Percentiles rank a stretch among this genome's conserved stretches.
These are phyloP conservation scores for Magallana nippona DNA, from an alignment of 2,888 invertebrate species.

Conservation along the genomic window DNA sequence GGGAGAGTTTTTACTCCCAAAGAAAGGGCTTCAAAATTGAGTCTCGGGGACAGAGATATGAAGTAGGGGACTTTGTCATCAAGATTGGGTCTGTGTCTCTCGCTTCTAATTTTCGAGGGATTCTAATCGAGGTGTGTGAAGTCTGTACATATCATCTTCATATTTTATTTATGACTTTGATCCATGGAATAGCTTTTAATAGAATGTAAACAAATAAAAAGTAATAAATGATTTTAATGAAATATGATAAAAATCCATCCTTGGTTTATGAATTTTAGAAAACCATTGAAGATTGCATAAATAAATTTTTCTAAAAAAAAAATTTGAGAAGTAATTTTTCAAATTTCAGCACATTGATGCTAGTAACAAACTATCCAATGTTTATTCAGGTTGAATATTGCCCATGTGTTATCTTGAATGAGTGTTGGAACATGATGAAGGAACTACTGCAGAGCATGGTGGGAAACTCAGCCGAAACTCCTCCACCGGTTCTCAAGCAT, in stretches of 20 bases:
- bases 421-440: slow-evolving; percentile 94
- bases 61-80: slow-evolving; percentile 91
- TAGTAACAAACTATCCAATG: too few species aligned
- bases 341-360: too few species aligned
- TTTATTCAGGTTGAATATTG: slow-evolving; percentile 89
- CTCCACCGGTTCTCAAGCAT: slow-evolving; percentile 86
- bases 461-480: slow-evolving; percentile 85
- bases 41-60: slow-evolving; percentile 86
- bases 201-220: neutral
- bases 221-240: too few species aligned
- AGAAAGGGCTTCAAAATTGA: slow-evolving; percentile 88
- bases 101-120: slow-evolving; percentile 93
- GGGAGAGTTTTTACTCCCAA: slow-evolving; percentile 87
- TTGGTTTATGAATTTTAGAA: too few species aligned
- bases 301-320: too few species aligned
- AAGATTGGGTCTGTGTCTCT: slow-evolving; percentile 95
- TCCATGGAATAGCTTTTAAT: neutral
- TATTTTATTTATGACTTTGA: neutral
- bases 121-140: slow-evolving; percentile 89
- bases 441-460: slow-evolving; percentile 95
- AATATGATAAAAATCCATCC: too few species aligned
- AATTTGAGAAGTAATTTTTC: too few species aligned
- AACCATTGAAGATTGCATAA: neutral
- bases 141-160: neutral
- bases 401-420: slow-evolving; percentile 92